Conservation (phyloP, 2,113 vertebrate genomes). For the Dissostichus mawsoni region DNA sequence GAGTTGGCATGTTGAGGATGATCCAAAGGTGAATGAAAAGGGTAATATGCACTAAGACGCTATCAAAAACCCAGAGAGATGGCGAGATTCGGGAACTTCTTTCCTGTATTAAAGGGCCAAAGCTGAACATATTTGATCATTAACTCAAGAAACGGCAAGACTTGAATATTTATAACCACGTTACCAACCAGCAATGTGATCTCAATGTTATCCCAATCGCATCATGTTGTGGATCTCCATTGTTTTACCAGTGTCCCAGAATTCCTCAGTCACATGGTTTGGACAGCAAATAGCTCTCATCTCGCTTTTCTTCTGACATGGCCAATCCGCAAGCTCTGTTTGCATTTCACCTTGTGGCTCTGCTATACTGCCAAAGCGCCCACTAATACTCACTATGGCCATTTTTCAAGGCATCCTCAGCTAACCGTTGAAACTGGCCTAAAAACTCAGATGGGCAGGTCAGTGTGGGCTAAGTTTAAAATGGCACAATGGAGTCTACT, state of each 20-base stretch:
- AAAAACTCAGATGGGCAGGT: constrained; percentile 81
- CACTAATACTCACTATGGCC: constrained; percentile 75
- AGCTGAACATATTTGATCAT: no score
- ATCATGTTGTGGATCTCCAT: not conserved
- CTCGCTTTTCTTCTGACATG: constrained; percentile 66
- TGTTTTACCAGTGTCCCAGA: constrained; percentile 26
- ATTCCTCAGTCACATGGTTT: constrained; percentile 42
- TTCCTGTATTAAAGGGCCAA: no score
- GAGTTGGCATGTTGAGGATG: no score
- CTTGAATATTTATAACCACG: no score
- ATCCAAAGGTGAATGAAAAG: no score
- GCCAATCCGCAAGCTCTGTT: constrained; percentile 58
- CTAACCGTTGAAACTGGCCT: constrained; percentile 75
- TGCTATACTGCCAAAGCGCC: constrained; percentile 62
- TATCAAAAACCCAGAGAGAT: no score
- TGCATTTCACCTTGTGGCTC: constrained; percentile 78
- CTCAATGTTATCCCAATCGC: no score
- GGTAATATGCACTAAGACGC: no score
- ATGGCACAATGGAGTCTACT: constrained; percentile 70
- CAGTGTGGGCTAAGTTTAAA: constrained; percentile 78
- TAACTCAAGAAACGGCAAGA: no score
- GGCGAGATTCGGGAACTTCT: no score
- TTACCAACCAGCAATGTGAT: no score
- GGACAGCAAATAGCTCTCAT: constrained; percentile 33
- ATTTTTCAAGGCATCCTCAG: constrained; percentile 65